Evolutionary conservation across 1,140 invertebrate genomes (phyloP).

Genomic region (Zeugodacus cucurbitae): DNA sequence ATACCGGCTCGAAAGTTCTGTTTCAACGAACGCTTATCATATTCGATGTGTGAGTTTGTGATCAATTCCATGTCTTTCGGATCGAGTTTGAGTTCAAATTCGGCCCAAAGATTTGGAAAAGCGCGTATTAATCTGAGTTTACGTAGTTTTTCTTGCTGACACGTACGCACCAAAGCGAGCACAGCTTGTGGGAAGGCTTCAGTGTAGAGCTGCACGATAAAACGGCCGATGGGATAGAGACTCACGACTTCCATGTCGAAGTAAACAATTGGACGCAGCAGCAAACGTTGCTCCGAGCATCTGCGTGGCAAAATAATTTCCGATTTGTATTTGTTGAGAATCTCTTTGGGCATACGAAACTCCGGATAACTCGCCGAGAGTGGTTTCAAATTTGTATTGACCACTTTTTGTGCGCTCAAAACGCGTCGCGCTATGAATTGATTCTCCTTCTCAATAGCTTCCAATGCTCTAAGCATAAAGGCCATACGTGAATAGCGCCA

Average conservation of each 20-base stretch:
- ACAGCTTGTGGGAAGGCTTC: background rate
- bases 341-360: background rate
- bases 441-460: background rate
- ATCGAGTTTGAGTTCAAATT: background rate
- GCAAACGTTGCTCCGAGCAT: background rate
- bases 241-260: background rate
- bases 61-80: background rate
- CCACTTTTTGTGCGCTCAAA: background rate
- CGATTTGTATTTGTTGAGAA: background rate
- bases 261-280: background rate
- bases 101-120: background rate
- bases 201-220: background rate
- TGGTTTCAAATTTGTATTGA: background rate
- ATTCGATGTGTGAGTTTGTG: background rate
- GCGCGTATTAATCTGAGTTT: background rate
- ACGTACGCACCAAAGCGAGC: background rate
- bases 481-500: background rate
- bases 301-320: background rate
- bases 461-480: background rate
- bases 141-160: background rate
- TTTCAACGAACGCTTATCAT: background rate
- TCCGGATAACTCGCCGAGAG: background rate
- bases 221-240: background rate
- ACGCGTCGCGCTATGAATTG: background rate
- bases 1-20: background rate